Conservation (phyloP, 2,113 vertebrate genomes). For the Caranx melampygus region DNA sequence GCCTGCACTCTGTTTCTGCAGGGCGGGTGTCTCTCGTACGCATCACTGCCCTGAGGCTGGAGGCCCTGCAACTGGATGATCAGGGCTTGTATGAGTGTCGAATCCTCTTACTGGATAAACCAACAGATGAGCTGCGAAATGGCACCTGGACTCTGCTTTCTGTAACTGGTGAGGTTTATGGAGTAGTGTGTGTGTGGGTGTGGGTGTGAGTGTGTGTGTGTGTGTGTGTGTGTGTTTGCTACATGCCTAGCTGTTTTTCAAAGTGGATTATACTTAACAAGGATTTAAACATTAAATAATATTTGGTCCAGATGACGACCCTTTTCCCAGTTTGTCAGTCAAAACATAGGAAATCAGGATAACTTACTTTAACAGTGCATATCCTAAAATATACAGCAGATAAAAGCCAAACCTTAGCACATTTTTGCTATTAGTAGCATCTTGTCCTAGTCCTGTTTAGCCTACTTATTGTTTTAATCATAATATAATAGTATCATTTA, state of each 20-base stretch:
- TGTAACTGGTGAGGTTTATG: conserved; percentile 84
- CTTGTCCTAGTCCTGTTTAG: background rate
- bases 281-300: background rate
- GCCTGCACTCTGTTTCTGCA: conserved; percentile 63
- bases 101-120: conserved; percentile 88
- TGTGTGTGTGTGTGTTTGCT: background rate
- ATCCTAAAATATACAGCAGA: background rate
- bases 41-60: conserved; percentile 86
- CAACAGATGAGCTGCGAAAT: conserved; percentile 88
- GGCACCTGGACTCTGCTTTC: conserved; percentile 92
- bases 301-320: background rate
- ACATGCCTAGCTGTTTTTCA: background rate
- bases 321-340: background rate
- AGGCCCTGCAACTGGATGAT: conserved; percentile 87
- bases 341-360: background rate
- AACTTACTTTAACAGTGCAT: background rate
- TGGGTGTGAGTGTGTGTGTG: background rate
- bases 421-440: background rate
- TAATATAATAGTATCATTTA: background rate
- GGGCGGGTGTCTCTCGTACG: conserved; percentile 88
- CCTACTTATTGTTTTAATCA: too few species aligned
- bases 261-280: conserved; percentile 1
- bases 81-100: conserved; percentile 95
- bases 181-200: background rate
- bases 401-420: background rate